phyloP scores from a whole-genome alignment of 2,888 invertebrate genomes.

The Phytoseiulus persimilis region DNA sequence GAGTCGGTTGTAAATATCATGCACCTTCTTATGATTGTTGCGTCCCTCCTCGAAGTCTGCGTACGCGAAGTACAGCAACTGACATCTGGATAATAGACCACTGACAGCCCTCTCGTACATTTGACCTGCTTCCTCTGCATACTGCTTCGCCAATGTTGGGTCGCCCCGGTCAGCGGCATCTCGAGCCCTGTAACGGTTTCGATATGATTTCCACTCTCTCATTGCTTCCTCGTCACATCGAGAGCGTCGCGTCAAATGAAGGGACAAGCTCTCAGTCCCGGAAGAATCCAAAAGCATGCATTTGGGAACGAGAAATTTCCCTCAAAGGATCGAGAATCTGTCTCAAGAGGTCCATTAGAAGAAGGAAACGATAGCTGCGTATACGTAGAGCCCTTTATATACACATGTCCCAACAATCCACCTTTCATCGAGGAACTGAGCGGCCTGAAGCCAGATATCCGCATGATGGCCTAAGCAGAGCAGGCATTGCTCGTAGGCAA shows the following conservation, averaged over 20 bases:
- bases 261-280: too few species aligned
- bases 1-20: constrained; percentile 86
- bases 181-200: constrained; percentile 18
- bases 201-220: background rate
- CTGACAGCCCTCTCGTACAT: constrained; percentile 89
- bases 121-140: constrained; percentile 74
- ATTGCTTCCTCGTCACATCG: too few species aligned
- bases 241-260: too few species aligned
- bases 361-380: too few species aligned
- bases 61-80: constrained; percentile 91
- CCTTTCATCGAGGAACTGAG: constrained; percentile 73
- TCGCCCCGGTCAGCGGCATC: constrained; percentile 34
- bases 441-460: constrained; percentile 98
- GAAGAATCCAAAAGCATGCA: too few species aligned
- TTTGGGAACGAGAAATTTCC: too few species aligned
- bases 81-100: constrained; percentile 77
- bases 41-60: constrained; percentile 96
- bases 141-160: constrained; percentile 42
- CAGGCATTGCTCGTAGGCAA: constrained; percentile 94
- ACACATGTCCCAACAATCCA: background rate
- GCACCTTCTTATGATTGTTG: constrained; percentile 89
- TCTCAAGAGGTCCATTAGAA: too few species aligned
- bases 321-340: too few species aligned
- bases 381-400: too few species aligned
- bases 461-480: constrained; percentile 94